Percentiles rank a stretch among this genome's conserved stretches.
phyloP scores from a whole-genome alignment of 2,797 vertebrate genomes.

The Sciurus carolinensis region DNA sequence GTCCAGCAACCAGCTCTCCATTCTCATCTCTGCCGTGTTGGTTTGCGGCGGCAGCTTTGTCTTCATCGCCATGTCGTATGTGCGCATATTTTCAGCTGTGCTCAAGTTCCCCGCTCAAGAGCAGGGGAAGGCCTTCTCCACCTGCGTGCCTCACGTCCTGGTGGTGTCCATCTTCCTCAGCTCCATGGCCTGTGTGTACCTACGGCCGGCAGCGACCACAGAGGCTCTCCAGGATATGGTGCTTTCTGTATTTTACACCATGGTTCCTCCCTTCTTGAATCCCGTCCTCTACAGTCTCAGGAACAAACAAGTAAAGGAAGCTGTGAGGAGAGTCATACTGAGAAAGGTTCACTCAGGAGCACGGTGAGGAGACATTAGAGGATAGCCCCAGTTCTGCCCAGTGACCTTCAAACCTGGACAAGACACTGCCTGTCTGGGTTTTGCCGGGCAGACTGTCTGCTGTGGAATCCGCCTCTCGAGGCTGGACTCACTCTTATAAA shows the following conservation, averaged over 20 bases:
- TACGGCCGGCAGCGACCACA: background rate
- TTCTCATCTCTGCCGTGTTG: constrained; percentile 30
- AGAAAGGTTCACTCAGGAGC: background rate
- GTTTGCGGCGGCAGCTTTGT: constrained; percentile 28
- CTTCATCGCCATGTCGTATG: constrained; percentile 54
- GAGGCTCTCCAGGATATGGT: background rate
- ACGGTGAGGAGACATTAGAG: too few species aligned
- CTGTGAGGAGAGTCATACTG: background rate
- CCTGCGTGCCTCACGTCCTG: constrained; percentile 39
- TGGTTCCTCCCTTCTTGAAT: background rate
- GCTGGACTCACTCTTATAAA: background rate
- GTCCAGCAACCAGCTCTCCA: constrained; percentile 35
- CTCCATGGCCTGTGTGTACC: background rate
- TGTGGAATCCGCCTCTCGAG: background rate
- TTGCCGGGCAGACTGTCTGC: background rate
- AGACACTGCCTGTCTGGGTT: background rate
- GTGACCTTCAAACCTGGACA: background rate
- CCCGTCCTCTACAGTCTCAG: background rate
- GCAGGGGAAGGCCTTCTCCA: constrained; percentile 48
- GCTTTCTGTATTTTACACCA: constrained; percentile 47
- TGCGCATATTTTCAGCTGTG: constrained; percentile 41
- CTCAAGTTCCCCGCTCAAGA: background rate
- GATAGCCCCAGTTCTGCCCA: background rate
- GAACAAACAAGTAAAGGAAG: background rate
- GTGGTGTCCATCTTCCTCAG: constrained; percentile 48